Evolutionary conservation across 2,797 vertebrate genomes (phyloP).

Genomic region (Scarus forsteni): DNA sequence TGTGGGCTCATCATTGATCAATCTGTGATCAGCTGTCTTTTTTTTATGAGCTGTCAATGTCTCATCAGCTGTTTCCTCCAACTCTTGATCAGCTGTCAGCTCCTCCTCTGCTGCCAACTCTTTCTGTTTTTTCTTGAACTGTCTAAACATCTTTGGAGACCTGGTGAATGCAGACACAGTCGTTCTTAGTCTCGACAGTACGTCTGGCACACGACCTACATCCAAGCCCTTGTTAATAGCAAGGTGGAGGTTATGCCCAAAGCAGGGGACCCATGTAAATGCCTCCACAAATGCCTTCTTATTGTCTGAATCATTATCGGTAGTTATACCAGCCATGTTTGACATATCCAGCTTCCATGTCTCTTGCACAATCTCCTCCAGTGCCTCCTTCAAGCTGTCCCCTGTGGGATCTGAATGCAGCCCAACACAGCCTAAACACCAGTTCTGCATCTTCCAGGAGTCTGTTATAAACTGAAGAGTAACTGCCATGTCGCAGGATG

Average conservation of each 20-base stretch:
- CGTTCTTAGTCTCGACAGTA: no score
- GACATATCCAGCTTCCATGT: no score
- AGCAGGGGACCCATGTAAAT: neutral
- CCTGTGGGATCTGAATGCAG: no score
- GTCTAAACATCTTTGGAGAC: neutral
- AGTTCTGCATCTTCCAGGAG: no score
- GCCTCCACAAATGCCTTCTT: neutral
- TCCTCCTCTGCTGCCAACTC: neutral
- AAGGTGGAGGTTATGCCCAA: neutral
- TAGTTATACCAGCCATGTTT: neutral
- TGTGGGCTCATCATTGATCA: neutral
- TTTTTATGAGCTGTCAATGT: neutral
- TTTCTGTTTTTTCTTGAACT: neutral
- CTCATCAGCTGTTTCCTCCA: no score
- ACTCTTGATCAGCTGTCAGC: neutral
- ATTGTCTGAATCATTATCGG: neutral
- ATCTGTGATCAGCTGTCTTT: neutral
- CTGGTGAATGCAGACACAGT: neutral
- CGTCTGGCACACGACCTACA: neutral
- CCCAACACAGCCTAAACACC: no score
- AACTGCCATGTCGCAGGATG: no score
- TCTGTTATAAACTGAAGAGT: no score
- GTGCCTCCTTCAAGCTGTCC: no score
- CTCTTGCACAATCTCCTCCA: no score
- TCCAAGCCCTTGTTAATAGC: neutral